These are phyloP conservation scores for Rutpela maculata DNA, from an alignment of 2,888 invertebrate genomes.

Conservation along the genomic window DNA sequence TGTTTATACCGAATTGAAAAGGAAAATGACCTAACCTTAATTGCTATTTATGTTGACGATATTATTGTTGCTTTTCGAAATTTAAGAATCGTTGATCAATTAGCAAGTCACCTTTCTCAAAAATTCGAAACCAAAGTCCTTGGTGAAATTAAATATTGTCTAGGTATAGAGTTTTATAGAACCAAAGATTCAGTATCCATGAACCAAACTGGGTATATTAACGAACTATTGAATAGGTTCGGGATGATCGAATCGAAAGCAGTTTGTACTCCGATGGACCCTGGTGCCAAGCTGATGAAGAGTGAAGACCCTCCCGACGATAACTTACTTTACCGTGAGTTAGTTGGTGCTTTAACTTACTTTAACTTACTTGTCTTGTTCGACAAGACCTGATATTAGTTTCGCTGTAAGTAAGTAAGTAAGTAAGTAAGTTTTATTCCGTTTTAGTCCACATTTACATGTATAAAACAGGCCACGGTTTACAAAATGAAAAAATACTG, in stretches of 20 bases:
- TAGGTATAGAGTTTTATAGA: slow-evolving; percentile 58
- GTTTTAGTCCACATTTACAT: too few relatives aligned
- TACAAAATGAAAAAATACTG: too few relatives aligned
- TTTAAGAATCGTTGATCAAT: slow-evolving; percentile 36
- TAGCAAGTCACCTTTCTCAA: slow-evolving; percentile 44
- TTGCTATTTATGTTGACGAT: slow-evolving; percentile 60
- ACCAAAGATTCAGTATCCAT: slow-evolving; percentile 43
- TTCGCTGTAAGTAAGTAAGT: slow-evolving; percentile 25
- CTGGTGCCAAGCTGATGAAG: slow-evolving; percentile 26
- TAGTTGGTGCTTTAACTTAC: slow-evolving; percentile 22
- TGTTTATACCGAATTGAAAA: slow-evolving; percentile 51
- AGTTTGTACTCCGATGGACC: slow-evolving; percentile 54
- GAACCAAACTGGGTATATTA: slow-evolving; percentile 57
- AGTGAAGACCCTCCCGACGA: slow-evolving; percentile 26
- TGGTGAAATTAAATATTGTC: slow-evolving; percentile 52
- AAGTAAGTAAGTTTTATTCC: too few relatives aligned
- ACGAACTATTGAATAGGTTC: slow-evolving; percentile 58
- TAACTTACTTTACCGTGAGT: slow-evolving; percentile 31
- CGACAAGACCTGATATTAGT: slow-evolving; percentile 24
- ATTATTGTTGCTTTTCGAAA: slow-evolving; percentile 54
- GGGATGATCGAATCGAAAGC: slow-evolving; percentile 61
- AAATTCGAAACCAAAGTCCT: slow-evolving; percentile 57
- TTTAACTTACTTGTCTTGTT: slow-evolving; percentile 14
- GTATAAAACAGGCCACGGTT: too few relatives aligned
- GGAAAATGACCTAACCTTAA: slow-evolving; percentile 48